Percentiles rank a stretch among this genome's conserved stretches.
Evolutionary conservation across 2,113 vertebrate species (phyloP).

Genomic region (Esox niger): DNA sequence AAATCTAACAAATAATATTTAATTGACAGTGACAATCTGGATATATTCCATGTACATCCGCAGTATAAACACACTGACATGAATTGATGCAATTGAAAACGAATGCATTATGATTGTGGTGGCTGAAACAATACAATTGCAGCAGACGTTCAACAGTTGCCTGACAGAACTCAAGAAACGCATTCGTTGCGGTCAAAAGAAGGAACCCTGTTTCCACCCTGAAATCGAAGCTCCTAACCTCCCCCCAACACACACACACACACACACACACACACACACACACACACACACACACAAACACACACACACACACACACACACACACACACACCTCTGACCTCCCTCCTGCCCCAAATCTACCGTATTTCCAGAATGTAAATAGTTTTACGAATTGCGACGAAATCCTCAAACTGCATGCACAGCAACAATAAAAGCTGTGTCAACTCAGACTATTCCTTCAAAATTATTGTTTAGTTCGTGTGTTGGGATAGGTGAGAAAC

Average conservation of each 20-base stretch:
- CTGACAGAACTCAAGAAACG: background rate
- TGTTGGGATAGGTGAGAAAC: conserved; percentile 48
- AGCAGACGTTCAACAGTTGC: conserved; percentile 4
- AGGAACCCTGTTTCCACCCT: conserved; percentile 49
- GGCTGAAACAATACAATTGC: background rate
- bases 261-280: no score
- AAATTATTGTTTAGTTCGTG: background rate
- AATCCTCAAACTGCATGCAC: background rate
- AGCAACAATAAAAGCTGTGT: background rate
- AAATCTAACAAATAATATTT: background rate
- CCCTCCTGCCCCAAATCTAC: conserved; percentile 27
- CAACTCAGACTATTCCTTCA: background rate
- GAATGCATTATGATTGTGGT: background rate
- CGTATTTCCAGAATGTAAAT: conserved; percentile 42
- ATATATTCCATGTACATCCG: background rate
- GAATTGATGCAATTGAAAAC: background rate
- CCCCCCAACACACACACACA: conserved; percentile 38
- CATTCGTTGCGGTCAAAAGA: conserved; percentile 15
- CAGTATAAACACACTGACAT: no score
- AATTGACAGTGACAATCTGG: background rate
- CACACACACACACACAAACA: no score
- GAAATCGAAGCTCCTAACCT: conserved; percentile 63
- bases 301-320: conserved; percentile 36
- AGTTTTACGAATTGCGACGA: background rate
- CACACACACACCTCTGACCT: no score